Percentiles rank a stretch among this genome's conserved stretches.
Conservation (phyloP, 2,888 invertebrate species). For the Margaritifera margaritifera region DNA sequence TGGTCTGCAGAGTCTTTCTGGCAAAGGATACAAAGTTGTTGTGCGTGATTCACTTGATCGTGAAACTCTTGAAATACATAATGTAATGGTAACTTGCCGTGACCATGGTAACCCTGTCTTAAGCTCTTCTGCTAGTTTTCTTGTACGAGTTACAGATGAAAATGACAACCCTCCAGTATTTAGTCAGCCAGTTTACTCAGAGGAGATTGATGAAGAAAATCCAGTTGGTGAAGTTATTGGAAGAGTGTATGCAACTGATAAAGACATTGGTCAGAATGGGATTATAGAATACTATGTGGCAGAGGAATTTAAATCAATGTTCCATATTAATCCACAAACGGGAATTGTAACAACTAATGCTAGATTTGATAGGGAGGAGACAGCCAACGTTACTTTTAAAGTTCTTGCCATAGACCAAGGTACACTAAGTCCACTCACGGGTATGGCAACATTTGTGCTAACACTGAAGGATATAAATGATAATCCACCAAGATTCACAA, state of each 20-base stretch:
- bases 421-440: conserved; percentile 40
- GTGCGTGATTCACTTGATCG: conserved; percentile 73
- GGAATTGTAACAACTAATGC: conserved; percentile 51
- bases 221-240: conserved; percentile 77
- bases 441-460: conserved; percentile 49
- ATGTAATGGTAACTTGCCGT: conserved; percentile 74
- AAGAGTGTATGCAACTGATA: conserved; percentile 88
- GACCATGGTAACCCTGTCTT: conserved; percentile 75
- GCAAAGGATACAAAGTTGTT: conserved; percentile 63
- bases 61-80: conserved; percentile 51
- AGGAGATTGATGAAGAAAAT: conserved; percentile 51
- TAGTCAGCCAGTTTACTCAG: conserved; percentile 66
- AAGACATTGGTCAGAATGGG: conserved; percentile 64
- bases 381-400: conserved; percentile 33
- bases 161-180: conserved; percentile 95
- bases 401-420: conserved; percentile 57
- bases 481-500: conserved; percentile 53
- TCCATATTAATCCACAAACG: conserved; percentile 34
- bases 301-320: conserved; percentile 79
- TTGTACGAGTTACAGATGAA: conserved; percentile 81
- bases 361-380: conserved; percentile 52
- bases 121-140: conserved; percentile 49
- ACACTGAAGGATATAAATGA: conserved; percentile 58
- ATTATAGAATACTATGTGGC: conserved; percentile 46
- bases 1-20: conserved; percentile 49